A percentile compares a stretch with the other conserved stretches of the same genome.
Conservation (phyloP, 2,113 vertebrate species). For the western clawed frog (Xenopus tropicalis) region DNA sequence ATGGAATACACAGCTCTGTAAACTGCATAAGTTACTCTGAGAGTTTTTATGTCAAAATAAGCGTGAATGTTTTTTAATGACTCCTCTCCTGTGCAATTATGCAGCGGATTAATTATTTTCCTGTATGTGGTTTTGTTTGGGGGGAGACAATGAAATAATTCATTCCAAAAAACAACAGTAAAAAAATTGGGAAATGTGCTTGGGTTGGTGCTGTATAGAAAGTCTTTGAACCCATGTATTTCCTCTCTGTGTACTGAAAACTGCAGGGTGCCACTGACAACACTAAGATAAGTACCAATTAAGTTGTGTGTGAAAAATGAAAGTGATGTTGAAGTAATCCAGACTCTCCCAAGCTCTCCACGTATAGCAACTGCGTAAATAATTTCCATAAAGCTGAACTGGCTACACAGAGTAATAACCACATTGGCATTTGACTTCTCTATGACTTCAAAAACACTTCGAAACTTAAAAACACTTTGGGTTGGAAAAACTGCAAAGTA, state of each 20-base stretch:
- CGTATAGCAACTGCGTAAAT: background rate
- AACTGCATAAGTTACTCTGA: slow-evolving; percentile 19
- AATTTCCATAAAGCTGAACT: background rate
- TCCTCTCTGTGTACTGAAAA: slow-evolving; percentile 28
- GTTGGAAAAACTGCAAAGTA: slow-evolving; percentile 13
- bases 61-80: background rate
- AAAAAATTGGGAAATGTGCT: slow-evolving; percentile 10
- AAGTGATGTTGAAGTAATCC: slow-evolving; percentile 11
- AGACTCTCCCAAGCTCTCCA: slow-evolving; percentile 8
- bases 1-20: slow-evolving; percentile 27
- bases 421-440: slow-evolving; percentile 16
- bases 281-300: background rate
- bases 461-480: background rate
- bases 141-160: slow-evolving; percentile 2
- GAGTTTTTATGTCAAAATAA: slow-evolving; percentile 8
- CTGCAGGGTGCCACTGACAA: slow-evolving; percentile 16
- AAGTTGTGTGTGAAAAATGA: background rate
- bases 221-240: slow-evolving; percentile 29
- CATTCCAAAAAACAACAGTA: background rate
- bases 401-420: slow-evolving; percentile 1
- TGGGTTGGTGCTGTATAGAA: slow-evolving; percentile 1
- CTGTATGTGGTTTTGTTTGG: background rate
- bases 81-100: slow-evolving; percentile 23
- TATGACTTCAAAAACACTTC: background rate
- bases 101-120: background rate